Conservation (phyloP, 2,113 vertebrate species). For the Scophthalmus maximus region DNA sequence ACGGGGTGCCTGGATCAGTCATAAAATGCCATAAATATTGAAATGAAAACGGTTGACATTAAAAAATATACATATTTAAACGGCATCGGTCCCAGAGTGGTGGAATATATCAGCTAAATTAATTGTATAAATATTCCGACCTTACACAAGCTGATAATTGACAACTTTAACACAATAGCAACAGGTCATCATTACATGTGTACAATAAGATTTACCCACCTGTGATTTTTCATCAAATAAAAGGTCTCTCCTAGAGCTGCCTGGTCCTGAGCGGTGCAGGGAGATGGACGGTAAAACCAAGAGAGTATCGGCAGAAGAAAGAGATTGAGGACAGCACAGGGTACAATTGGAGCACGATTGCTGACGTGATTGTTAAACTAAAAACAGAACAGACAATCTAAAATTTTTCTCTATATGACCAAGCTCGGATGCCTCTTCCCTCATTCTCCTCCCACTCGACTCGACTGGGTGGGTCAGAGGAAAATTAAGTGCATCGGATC, state of each 20-base stretch:
- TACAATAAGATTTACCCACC: slow-evolving; percentile 27
- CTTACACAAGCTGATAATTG: not conserved
- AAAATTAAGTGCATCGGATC: not conserved
- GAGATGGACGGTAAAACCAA: not conserved
- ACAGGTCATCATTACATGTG: not conserved
- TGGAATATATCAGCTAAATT: not conserved
- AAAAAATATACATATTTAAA: not conserved
- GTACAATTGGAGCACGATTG: not conserved
- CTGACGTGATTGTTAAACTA: too few relatives aligned
- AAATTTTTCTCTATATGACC: too few relatives aligned
- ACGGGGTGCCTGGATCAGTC: not conserved
- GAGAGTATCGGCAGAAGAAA: too few relatives aligned
- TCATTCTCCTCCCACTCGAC: not conserved
- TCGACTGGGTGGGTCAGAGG: not conserved
- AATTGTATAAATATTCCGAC: not conserved
- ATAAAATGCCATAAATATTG: too few relatives aligned
- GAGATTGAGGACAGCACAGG: not conserved
- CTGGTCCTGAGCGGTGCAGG: not conserved
- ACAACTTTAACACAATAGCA: not conserved
- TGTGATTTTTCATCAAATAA: slow-evolving; percentile 1
- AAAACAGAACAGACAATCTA: too few relatives aligned
- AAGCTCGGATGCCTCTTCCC: not conserved
- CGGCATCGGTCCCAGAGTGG: not conserved
- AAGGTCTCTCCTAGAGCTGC: slow-evolving; percentile 8
- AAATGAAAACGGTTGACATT: not conserved